Base-by-base conservation (phyloP, 2,113 vertebrate species). In the Ginglymostoma cirratum region DNA sequence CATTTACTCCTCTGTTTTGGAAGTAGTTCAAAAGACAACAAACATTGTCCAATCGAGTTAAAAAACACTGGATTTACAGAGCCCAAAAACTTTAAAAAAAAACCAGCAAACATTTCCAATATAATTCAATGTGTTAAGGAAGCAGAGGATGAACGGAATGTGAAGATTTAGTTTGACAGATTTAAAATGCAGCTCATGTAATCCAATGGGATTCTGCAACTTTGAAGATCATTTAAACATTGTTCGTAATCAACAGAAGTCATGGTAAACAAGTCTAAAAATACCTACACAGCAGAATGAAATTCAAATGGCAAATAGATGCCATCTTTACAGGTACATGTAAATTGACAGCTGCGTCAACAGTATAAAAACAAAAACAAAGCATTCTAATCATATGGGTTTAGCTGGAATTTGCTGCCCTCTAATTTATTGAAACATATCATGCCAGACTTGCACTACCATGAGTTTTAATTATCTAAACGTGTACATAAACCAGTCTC, bases 111-210 rank as follows among this genome's bases (percentile, higher is more conserved):
- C 94, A 72, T 52, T 30, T 48, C 30, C 12, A 95, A 72, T 48
- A 95, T 48, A 72, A 72, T 27, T 48, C 69, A 72, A 72, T 30
- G 72, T 69, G 17, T 4, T 95, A 95, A 19, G 3, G 94, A 95
- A 69, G 67, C 94, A 1, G 38, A 94, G 92, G 42, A 69, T 52
- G 67, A 95, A 72, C 72, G 94, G 94, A 95, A 95, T 95, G 94
- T 95, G 66, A 94, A 48, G 42, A 76, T 95, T 76, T 27, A 15
- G 76, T 76, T 95, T 95, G 67, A 95, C 94, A 76, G 30, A 99
- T 99, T 99, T 99, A 99, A 99, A 99, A 99, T 99, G 99, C 99
- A 99, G 99, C 99, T 99, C 99, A 99, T 95, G 42, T 95, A 95
- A 69, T 72, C 72, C 94, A 69, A 98, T 99, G 98, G 99, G 98